Base-by-base conservation (phyloP, 2,113 vertebrate species). In the Sander vitreus region DNA sequence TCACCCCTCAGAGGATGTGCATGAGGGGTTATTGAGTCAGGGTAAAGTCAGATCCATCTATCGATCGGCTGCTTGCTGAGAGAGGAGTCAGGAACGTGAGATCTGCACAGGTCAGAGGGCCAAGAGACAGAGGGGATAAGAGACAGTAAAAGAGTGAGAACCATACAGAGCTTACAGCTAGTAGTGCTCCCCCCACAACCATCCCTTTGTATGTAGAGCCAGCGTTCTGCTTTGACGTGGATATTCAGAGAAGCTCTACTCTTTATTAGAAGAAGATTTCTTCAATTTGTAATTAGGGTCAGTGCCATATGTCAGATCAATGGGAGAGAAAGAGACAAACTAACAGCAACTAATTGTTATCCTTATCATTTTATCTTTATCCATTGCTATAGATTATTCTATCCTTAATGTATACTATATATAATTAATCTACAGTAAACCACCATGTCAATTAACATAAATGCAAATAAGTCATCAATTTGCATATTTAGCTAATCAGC, bases 11-110 rank as follows among this genome's bases (percentile, higher is more conserved):
- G 84, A 88, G 82, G 83, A 87, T 86, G 90, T 88, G 89, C 88
- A 89, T 59, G 81, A 88, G 88, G 89, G 91, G 91, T 92, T 93
- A 93, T 86, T 76, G 91, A 94, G 92, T 89, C 91, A 86, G 90
- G 88, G 91, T 90, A 80, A 92, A 94, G 92, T 89, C 91, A 89
- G 91, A 94, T 91, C 89, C 88, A 92, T 94, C 85, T 84, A 95
- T 95, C 86, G 92, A 92, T 94, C 64, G 85, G 47, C 87, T 85
- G 89, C 90, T 92, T 77, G 93, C 91, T 84, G 90, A 84, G 90
- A 91, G 91, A 90, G 81, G 84, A 94, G 90, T 80, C 81, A 91
- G 90, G 92, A 93, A 94, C 79, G 90, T 91, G 92, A 95, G 93
- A 91, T 89, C 88, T 79, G 84, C 76, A 81, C 86, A 83, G 89